Base-by-base conservation (phyloP, 2,888 invertebrate species). In the Synergus japonicus region DNA sequence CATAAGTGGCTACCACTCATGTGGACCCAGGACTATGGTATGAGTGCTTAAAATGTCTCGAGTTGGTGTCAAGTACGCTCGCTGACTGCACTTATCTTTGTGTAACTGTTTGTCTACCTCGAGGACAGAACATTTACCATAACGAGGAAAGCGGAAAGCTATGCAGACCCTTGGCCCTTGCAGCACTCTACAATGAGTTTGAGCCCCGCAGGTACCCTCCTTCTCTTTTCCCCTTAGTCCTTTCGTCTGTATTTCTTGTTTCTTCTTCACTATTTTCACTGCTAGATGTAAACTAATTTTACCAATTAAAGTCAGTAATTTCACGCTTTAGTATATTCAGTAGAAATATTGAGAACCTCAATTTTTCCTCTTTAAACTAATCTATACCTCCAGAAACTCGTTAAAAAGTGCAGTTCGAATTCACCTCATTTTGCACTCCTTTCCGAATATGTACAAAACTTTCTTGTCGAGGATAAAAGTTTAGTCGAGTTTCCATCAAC, bases 41-140 rank as follows among this genome's bases (percentile, higher is more conserved):
- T 65, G 81, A 76, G 86, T 86, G 80, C 88, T 89, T 84, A 86
- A 88, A 86, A 87, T 85, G 90, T 90, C 90, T 90, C 90, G 87
- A 90, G 90, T 87, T 86, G 86, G 82, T 84, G 85, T 85, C 86
- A 84, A 86, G 89, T 86, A 85, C 86, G 89, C 86, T 29, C 69
- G 29, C 69, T 69, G 69, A 84, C 86, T 86, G 86, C 86, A 86
- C 88, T 89, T 87, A 85, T 89, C 90, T 88, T 89, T 90, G 88
- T 88, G 83, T 83, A 85, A 89, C 88, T 90, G 89, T 91, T 91
- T 91, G 88, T 87, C 84, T 87, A 86, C 88, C 88, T 88, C 88
- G 86, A 89, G 89, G 87, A 88, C 88, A 87, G 87, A 87, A 89
- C 90, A 90, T 91, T 91, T 91, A 89, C 88, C 89, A 88, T 91